Percentiles rank a stretch among this genome's conserved stretches.
Conservation (phyloP, 1,140 invertebrate species). For the Zeugodacus cucurbitae region DNA sequence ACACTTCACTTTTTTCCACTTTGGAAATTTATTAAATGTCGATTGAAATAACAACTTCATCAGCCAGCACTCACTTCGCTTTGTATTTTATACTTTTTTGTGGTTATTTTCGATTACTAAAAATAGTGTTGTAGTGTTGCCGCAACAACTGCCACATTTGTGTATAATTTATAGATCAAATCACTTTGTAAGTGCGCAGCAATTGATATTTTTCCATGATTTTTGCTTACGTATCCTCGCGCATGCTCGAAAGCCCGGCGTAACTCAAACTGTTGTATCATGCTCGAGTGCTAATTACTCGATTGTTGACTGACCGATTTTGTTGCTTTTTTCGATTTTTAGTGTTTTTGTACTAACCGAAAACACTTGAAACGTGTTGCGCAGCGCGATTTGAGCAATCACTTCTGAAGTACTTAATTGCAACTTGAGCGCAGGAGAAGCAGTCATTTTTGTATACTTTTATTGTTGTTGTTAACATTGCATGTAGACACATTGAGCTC, state of each 20-base stretch:
- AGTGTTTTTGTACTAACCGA: background rate
- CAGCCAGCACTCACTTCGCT: background rate
- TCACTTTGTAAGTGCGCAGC: background rate
- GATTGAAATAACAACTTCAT: background rate
- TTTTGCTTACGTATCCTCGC: background rate
- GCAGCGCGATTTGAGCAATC: background rate
- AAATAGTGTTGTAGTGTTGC: background rate
- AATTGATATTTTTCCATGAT: background rate
- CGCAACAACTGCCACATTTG: slow-evolving; percentile 8
- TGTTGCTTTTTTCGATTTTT: background rate
- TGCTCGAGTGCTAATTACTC: background rate
- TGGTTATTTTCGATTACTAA: background rate
- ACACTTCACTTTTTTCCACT: background rate
- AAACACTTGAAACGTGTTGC: background rate
- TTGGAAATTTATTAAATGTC: background rate
- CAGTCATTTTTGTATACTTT: too few species aligned
- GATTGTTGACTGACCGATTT: background rate
- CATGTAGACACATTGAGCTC: background rate
- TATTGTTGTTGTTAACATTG: background rate
- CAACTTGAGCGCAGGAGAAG: background rate
- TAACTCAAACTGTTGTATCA: background rate
- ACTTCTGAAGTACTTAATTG: background rate
- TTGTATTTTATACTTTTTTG: too few species aligned
- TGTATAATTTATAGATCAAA: slow-evolving; percentile 26
- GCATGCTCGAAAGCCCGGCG: background rate